phyloP scores from a whole-genome alignment of 2,797 vertebrate genomes.

The Sebastes melanostomus region DNA sequence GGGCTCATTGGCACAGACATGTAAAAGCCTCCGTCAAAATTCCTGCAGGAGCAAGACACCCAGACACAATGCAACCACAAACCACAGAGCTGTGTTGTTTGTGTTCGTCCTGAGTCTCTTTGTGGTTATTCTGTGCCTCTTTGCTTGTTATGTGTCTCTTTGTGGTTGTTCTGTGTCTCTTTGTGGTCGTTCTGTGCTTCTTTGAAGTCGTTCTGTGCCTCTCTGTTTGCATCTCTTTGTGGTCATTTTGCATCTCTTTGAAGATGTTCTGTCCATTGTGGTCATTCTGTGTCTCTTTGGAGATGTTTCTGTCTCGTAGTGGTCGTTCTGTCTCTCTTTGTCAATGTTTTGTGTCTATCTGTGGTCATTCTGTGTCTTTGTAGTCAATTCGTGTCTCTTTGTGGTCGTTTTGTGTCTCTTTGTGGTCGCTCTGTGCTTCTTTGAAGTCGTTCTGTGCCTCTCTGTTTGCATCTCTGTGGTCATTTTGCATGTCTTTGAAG shows the following conservation, averaged over 20 bases:
- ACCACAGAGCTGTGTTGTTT: not conserved
- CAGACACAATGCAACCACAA: not conserved
- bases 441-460: not conserved
- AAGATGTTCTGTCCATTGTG: not conserved
- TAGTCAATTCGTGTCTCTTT: not conserved
- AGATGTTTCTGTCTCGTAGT: not conserved
- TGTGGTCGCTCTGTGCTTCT: not conserved
- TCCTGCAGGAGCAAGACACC: not conserved
- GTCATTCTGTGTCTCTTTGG: not conserved
- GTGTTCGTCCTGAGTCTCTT: not conserved
- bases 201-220: not conserved
- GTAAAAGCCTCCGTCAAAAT: not conserved
- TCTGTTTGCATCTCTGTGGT: not conserved
- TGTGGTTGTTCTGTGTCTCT: not conserved
- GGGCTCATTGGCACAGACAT: not conserved
- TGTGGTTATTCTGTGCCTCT: not conserved
- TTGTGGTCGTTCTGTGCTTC: not conserved
- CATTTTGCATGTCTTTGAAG: not conserved
- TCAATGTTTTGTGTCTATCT: not conserved
- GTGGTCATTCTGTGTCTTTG: not conserved
- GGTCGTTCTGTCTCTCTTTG: not conserved
- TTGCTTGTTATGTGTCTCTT: not conserved
- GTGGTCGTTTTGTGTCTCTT: not conserved
- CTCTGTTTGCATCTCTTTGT: not conserved
- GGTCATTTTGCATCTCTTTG: not conserved